These are phyloP conservation scores for Parotocinclus haroldoi DNA, from an alignment of 2,797 vertebrate species.

Conservation along the genomic window DNA sequence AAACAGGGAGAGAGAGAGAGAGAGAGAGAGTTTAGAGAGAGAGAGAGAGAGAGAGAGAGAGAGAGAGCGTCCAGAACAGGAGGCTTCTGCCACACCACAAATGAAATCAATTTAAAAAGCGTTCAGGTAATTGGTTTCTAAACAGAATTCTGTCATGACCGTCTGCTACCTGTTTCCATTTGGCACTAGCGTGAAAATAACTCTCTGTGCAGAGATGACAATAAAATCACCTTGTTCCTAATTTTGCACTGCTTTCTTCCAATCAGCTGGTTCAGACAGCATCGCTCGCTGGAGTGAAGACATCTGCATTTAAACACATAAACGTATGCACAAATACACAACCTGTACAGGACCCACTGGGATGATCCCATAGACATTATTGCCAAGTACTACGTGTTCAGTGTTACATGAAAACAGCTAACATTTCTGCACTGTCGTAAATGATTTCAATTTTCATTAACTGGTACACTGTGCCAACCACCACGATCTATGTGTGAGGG, in stretches of 20 bases:
- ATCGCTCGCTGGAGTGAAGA: slow-evolving; percentile 23
- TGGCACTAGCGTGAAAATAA: slow-evolving; percentile 53
- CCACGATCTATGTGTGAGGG: too few relatives aligned
- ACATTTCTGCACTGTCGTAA: too few relatives aligned
- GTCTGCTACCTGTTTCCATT: slow-evolving; percentile 56
- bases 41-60: slow-evolving; percentile 21
- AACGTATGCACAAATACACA: slow-evolving; percentile 21
- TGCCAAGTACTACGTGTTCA: background rate
- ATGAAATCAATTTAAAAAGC: slow-evolving; percentile 68
- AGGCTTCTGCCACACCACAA: slow-evolving; percentile 51
- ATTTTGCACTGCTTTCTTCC: slow-evolving; percentile 48
- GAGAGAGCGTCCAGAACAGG: slow-evolving; percentile 24
- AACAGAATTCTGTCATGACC: slow-evolving; percentile 64
- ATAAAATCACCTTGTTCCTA: slow-evolving; percentile 61
- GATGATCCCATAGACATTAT: slow-evolving; percentile 3
- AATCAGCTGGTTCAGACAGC: slow-evolving; percentile 44
- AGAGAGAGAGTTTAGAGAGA: slow-evolving; percentile 26
- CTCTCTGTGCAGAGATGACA: slow-evolving; percentile 52
- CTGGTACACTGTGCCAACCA: too few relatives aligned
- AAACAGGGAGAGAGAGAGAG: slow-evolving; percentile 29
- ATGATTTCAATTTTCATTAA: too few relatives aligned
- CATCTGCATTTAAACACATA: slow-evolving; percentile 23
- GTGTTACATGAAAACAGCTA: too few relatives aligned
- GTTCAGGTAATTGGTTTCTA: slow-evolving; percentile 67
- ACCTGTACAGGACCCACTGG: slow-evolving; percentile 4